Evolutionary conservation across 2,888 invertebrate species (phyloP), one percentile per base, ranked within the genome.

Genomic region (Monochamus alternatus): DNA sequence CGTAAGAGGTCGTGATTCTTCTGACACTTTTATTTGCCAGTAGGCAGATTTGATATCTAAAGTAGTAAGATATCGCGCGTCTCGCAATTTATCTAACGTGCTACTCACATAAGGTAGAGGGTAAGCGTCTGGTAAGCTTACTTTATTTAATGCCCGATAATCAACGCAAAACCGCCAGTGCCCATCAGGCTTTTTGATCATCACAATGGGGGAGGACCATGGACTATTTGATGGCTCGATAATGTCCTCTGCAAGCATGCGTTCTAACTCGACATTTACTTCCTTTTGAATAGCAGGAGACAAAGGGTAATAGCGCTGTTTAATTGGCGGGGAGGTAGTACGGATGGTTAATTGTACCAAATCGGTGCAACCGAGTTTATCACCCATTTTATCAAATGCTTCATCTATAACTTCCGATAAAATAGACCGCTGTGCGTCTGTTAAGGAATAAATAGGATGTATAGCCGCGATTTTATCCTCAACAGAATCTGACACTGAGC

Each of bases 151-250:
- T 58, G 75, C 66, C 5, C 80, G 75, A 74, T 73, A 84, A 60
- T 85, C 81, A 0, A 84, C 76, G 9, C 81, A 82, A 43, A 87
- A 80, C 10, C 85, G 62, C 51, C 75, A 74, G 0, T 74, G 77
- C 3, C 75, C 70, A 75, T 85, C 84, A 64, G 84, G 83, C 77
- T 87, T 89, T 32, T 74, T 76, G 0, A 87, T 86, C n/a, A 89
- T 68, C 0, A 77, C 73, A 14, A 78, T 78, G 8, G 79, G 80
- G 1, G 73, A 76, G 22, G 2, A 87, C 86, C 86, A 89, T 0
- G 88, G 86, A 31, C 80, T 80, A 12, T 66, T 65, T 0, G 82
- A 82, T 4, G 77, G 77, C 38, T 84, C 83, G 9, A 84, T 75
- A 80, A 84, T 22, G 67, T 76, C 8, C 80, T 84, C 31, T 62